A percentile compares a stretch with the other conserved stretches of the same genome.
phyloP scores from a whole-genome alignment of 2,888 invertebrate genomes.

The Pyrocoelia pectoralis region DNA sequence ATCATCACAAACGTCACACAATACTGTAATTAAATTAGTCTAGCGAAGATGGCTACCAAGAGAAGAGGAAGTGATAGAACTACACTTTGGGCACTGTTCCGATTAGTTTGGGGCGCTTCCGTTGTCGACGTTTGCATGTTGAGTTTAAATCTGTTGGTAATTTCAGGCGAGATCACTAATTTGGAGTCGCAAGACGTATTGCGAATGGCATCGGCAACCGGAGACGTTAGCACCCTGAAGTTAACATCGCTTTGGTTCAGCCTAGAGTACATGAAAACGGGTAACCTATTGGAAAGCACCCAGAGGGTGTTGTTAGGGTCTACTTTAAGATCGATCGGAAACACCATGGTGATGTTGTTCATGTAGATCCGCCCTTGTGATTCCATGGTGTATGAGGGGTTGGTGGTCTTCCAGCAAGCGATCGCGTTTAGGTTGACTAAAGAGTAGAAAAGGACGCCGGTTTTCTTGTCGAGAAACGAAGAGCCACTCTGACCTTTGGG shows the following conservation, averaged over 20 bases:
- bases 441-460: conserved; percentile 78
- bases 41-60: background rate
- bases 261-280: conserved; percentile 73
- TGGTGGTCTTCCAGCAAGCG: conserved; percentile 79
- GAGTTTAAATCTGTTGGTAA: conserved; percentile 18
- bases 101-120: background rate
- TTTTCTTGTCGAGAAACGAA: conserved; percentile 74
- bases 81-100: background rate
- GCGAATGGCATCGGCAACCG: conserved; percentile 73
- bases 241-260: conserved; percentile 71
- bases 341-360: conserved; percentile 76
- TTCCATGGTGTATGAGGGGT: conserved; percentile 71
- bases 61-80: background rate
- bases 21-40: background rate
- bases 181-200: conserved; percentile 76
- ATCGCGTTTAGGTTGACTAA: conserved; percentile 78
- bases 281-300: conserved; percentile 78
- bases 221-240: conserved; percentile 74
- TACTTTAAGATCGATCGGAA: conserved; percentile 81
- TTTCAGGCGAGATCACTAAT: conserved; percentile 45
- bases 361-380: conserved; percentile 77
- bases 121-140: background rate
- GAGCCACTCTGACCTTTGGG: conserved; percentile 77
- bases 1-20: no score
- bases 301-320: conserved; percentile 75